These are phyloP conservation scores for Nannobrachium achirus DNA, from an alignment of 2,113 vertebrate species.

Conservation along the genomic window DNA sequence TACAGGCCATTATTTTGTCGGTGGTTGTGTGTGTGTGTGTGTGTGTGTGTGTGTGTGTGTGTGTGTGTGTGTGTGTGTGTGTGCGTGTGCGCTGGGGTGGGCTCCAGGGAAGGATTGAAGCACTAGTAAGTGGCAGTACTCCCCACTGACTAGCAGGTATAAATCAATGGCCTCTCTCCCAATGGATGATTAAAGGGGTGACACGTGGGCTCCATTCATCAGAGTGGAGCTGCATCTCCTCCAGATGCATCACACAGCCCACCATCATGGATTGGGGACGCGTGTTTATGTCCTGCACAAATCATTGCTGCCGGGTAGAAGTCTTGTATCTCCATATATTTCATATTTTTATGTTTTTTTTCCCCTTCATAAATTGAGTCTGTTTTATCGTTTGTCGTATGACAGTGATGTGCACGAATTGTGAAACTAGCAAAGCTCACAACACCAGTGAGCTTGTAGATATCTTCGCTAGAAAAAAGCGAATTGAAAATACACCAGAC, in stretches of 20 bases:
- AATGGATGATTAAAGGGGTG: conserved; percentile 57
- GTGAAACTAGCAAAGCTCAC: too few relatives aligned
- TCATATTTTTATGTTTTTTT: too few relatives aligned
- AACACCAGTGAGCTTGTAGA: too few relatives aligned
- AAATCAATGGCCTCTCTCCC: conserved; percentile 64
- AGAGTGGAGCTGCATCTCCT: conserved; percentile 42
- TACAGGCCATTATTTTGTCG: conserved; percentile 53
- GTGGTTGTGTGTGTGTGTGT: conserved; percentile 14
- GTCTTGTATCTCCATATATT: too few relatives aligned
- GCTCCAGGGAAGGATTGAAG: conserved; percentile 46
- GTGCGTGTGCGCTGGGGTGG: conserved; percentile 18
- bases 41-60: conserved; percentile 3
- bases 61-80: not conserved
- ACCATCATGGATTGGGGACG: conserved; percentile 46
- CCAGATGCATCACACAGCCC: conserved; percentile 38
- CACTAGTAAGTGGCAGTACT: conserved; percentile 55
- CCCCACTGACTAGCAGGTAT: conserved; percentile 57
- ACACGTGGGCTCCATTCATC: conserved; percentile 65
- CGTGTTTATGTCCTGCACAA: conserved; percentile 5
- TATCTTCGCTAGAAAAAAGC: too few relatives aligned
- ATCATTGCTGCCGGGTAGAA: not conserved
- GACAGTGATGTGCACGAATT: too few relatives aligned
- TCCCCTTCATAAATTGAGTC: too few relatives aligned
- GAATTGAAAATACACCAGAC: too few relatives aligned
- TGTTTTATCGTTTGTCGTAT: too few relatives aligned